Evolutionary conservation across 2,888 invertebrate genomes (phyloP).

Genomic region (Minunthozetes semirufus): DNA sequence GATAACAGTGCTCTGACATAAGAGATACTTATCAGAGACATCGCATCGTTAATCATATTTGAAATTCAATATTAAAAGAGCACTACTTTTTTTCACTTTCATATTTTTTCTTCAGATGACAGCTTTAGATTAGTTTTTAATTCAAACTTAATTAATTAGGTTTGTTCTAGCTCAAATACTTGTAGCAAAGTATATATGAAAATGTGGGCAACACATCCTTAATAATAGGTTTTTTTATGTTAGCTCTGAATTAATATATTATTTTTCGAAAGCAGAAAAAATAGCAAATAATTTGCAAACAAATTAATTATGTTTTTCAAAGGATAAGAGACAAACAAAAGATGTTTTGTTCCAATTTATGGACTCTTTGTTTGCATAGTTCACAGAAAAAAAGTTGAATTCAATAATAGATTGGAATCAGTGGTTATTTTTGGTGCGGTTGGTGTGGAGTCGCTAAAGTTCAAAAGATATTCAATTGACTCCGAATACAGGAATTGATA

Average conservation of each 20-base stretch:
- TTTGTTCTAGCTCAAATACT: neutral
- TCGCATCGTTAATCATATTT: neutral
- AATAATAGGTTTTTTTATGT: no score
- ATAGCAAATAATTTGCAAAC: neutral
- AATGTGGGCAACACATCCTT: no score
- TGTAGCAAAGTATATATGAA: no score
- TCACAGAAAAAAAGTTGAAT: neutral
- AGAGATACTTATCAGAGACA: neutral
- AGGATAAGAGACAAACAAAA: neutral
- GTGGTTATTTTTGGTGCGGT: neutral
- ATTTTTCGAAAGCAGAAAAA: neutral
- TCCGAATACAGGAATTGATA: neutral
- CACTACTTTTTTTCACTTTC: neutral
- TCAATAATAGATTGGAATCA: neutral
- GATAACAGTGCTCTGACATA: neutral
- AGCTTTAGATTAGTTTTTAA: neutral
- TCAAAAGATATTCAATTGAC: neutral
- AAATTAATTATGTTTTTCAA: neutral
- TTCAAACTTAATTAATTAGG: neutral
- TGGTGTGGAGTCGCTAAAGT: neutral
- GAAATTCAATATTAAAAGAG: neutral
- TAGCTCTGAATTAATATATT: neutral
- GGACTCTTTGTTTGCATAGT: neutral
- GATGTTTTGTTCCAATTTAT: neutral
- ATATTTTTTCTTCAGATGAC: neutral